Conservation (phyloP, 2,797 vertebrate genomes). For the Sebastes diaconus region DNA sequence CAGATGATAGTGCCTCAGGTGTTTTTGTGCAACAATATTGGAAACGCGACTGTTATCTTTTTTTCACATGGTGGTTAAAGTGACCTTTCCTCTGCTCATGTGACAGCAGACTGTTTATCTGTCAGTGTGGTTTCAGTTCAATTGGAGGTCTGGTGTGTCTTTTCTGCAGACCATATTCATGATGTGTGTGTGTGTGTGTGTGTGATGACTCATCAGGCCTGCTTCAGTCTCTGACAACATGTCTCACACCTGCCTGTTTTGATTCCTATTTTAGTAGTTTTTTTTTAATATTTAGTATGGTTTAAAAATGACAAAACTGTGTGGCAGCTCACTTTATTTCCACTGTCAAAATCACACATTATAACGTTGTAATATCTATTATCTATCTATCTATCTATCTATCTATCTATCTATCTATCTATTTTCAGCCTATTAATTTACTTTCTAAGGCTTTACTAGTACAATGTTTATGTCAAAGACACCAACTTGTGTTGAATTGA, state of each 20-base stretch:
- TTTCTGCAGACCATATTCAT: not conserved
- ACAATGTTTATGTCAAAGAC: not conserved
- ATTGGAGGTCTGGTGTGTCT: not conserved
- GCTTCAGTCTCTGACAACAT: not conserved
- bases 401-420: too few relatives aligned
- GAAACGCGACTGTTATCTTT: conserved; percentile 11
- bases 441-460: not conserved
- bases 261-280: not conserved
- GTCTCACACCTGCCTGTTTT: not conserved
- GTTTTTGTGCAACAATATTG: conserved; percentile 21
- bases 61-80: not conserved
- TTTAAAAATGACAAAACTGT: not conserved
- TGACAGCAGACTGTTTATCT: not conserved
- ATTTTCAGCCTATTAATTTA: too few relatives aligned
- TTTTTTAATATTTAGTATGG: not conserved
- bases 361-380: not conserved
- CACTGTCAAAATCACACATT: not conserved
- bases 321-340: not conserved
- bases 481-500: not conserved
- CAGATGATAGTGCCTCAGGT: conserved; percentile 50
- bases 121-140: conserved; percentile 7
- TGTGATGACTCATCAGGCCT: conserved; percentile 35
- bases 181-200: not conserved
- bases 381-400: too few relatives aligned
- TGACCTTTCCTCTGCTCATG: not conserved